Evolutionary conservation across 2,888 invertebrate genomes (phyloP), one percentile per base, ranked within the genome.

Genomic region (Trissoscelio sp.): DNA sequence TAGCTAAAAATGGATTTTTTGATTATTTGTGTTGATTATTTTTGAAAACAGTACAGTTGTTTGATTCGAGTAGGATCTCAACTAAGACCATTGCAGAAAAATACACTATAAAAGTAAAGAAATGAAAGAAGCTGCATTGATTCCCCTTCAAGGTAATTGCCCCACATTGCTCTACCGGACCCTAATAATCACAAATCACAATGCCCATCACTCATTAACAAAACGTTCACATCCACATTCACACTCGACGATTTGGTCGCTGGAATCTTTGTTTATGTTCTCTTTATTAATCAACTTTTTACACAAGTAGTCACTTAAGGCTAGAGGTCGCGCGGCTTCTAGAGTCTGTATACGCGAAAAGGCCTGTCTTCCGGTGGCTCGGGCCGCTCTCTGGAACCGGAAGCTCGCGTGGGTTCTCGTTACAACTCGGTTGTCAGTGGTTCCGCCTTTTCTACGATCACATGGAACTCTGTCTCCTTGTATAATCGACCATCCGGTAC

Each of bases 401-500:
- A 83, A 85, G 80, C 86, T 83, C 57, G 87, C 75, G 87, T 77
- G 70, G 86, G 80, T 78, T 88, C 89, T 88, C 87, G 92, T 92
- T 92, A 95, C 91, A 96, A 94, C 92, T 96, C 95, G 84, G 96
- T 96, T 84, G 96, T 96, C 77, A 96, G 92, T 55, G 96, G 94
- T 91, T 96, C 96, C 48, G 96, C 95, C 91, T 95, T 94, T 92
- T 97, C 97, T 84, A 96, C 95, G 89, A 97, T 95, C 87, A 97
- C 96, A 91, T 96, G 95, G 86, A 97, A 94, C 92, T 97, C 96
- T 7, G 97, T 97, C 92, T 97, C 96, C 88, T 95, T 93, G 89
- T 97, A 97, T 12, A 96, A 95, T 88, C 95, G 94, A 0, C 96
- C 95, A 86, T 96, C 96, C 0, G 97, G 96, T 88, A 96, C 94